Percentiles rank a stretch among this genome's conserved stretches.
Conservation (phyloP, 2,797 vertebrate species). For the Brotula barbata region DNA sequence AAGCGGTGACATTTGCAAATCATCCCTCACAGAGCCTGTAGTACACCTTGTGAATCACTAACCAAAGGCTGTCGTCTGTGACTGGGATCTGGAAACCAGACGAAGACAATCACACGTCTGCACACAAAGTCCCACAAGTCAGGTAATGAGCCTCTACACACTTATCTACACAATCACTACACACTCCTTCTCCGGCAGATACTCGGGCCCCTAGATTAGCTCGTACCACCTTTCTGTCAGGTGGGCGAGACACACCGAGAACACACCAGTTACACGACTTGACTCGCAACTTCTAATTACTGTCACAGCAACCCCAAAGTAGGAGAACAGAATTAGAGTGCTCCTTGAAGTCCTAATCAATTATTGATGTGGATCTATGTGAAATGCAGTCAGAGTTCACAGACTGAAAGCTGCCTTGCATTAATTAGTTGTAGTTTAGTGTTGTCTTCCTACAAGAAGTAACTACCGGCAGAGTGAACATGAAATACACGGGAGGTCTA, state of each 20-base stretch:
- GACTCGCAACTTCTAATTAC: slow-evolving; percentile 26
- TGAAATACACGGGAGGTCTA: slow-evolving; percentile 32
- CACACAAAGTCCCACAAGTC: slow-evolving; percentile 13
- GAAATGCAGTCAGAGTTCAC: slow-evolving; percentile 59
- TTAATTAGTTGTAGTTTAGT: slow-evolving; percentile 44
- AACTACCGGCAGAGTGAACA: slow-evolving; percentile 18
- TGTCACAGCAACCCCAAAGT: slow-evolving; percentile 36
- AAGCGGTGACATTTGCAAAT: not conserved
- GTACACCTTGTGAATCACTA: not conserved
- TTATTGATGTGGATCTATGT: slow-evolving; percentile 62
- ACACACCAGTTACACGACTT: slow-evolving; percentile 20
- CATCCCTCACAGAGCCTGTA: slow-evolving; percentile 3
- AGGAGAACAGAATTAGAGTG: slow-evolving; percentile 2
- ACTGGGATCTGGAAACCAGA: slow-evolving; percentile 5
- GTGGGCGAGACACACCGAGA: slow-evolving; percentile 23
- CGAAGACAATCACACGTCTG: not conserved
- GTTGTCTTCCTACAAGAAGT: slow-evolving; percentile 24
- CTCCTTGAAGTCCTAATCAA: slow-evolving; percentile 54
- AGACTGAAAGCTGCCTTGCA: slow-evolving; percentile 36
- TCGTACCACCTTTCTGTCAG: slow-evolving; percentile 25
- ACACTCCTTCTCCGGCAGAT: slow-evolving; percentile 6
- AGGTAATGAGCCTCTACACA: not conserved
- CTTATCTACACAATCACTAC: slow-evolving; percentile 24
- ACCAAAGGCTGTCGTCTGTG: slow-evolving; percentile 10
- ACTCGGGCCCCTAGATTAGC: slow-evolving; percentile 12